A percentile compares a stretch with the other conserved stretches of the same genome.
These are phyloP conservation scores for Adelphocoris suturalis DNA, from an alignment of 2,888 invertebrate species.

Conservation along the genomic window DNA sequence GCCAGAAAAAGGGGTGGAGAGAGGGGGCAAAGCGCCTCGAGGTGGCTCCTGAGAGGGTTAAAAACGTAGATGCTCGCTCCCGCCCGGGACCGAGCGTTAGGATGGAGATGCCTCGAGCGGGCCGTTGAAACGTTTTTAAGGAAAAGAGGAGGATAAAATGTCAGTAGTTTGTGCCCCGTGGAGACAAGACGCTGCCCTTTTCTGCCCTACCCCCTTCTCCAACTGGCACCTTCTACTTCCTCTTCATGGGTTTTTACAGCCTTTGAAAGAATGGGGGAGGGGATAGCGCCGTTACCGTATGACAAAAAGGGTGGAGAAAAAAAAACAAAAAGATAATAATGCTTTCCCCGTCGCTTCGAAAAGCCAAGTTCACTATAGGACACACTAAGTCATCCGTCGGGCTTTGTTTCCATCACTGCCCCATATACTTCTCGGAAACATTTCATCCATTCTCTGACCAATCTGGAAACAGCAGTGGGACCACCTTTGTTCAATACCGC, in stretches of 20 bases:
- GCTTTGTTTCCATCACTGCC: background rate
- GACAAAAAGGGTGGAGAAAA: background rate
- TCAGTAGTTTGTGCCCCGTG: slow-evolving; percentile 63
- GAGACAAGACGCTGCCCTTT: slow-evolving; percentile 60
- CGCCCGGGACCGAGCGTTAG: background rate
- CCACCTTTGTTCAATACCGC: too few species aligned
- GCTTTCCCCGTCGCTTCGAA: background rate
- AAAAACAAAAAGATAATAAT: background rate
- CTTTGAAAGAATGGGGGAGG: slow-evolving; percentile 31
- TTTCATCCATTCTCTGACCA: background rate
- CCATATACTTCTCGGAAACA: background rate
- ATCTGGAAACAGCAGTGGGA: background rate
- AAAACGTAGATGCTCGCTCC: slow-evolving; percentile 2
- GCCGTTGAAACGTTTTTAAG: slow-evolving; percentile 43
- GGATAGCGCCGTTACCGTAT: background rate
- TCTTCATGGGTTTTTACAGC: slow-evolving; percentile 45
- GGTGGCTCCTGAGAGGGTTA: slow-evolving; percentile 22
- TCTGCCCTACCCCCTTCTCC: background rate
- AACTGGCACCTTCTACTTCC: slow-evolving; percentile 19
- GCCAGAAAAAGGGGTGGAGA: too few species aligned
- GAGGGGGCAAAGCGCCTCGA: slow-evolving; percentile 24
- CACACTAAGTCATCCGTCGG: slow-evolving; percentile 31
- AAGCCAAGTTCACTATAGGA: slow-evolving; percentile 36
- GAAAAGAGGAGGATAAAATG: slow-evolving; percentile 41
- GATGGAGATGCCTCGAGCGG: slow-evolving; percentile 43